phyloP scores from a whole-genome alignment of 2,888 invertebrate genomes.

The Tipula vernalis region DNA sequence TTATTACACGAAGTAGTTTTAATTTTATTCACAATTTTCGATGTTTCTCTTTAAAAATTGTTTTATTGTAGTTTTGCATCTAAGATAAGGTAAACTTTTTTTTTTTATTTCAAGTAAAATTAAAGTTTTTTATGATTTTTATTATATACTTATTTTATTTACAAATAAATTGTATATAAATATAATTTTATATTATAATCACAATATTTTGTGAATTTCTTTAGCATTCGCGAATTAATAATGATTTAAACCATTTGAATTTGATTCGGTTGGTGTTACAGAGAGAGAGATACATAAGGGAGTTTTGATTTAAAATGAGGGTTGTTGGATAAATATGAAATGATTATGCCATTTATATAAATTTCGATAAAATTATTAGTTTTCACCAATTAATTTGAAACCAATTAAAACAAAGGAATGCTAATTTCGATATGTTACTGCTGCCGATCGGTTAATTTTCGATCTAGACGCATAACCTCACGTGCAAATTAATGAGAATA shows the following conservation, averaged over 20 bases:
- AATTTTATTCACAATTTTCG: background rate
- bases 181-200: background rate
- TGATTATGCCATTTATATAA: background rate
- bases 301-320: background rate
- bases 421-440: background rate
- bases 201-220: background rate
- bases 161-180: background rate
- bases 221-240: background rate
- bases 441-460: background rate
- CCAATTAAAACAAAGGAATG: background rate
- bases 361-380: background rate
- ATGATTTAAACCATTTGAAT: background rate
- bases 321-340: background rate
- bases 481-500: background rate
- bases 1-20: background rate
- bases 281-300: background rate
- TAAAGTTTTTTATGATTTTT: background rate
- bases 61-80: background rate
- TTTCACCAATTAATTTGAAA: background rate
- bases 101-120: background rate
- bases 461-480: background rate
- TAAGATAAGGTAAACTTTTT: background rate
- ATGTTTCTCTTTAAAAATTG: background rate
- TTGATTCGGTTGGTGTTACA: background rate
- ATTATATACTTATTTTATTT: background rate